A percentile compares a stretch with the other conserved stretches of the same genome.
Evolutionary conservation across 1,140 invertebrate genomes (phyloP).

Genomic region (Drosophila bocqueti): DNA sequence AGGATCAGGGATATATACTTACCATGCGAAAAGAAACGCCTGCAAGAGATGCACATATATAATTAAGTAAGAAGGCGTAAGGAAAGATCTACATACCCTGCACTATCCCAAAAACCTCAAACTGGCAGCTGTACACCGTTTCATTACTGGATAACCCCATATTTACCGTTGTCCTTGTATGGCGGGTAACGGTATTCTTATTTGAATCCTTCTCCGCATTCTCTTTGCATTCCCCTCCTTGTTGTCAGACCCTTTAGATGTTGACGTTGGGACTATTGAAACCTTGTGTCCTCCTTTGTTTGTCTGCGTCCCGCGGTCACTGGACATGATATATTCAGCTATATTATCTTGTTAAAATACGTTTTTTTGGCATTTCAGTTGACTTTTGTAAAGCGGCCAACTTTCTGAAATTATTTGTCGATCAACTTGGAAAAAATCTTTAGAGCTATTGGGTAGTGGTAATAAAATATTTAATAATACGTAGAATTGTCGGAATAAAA

Average conservation of each 20-base stretch:
- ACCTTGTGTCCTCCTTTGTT: not conserved
- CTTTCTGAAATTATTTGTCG: slow-evolving; percentile 10
- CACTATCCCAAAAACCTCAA: slow-evolving; percentile 73
- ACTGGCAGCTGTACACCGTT: slow-evolving; percentile 40
- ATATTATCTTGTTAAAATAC: not conserved
- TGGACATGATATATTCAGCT: not conserved
- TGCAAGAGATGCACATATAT: slow-evolving; percentile 7
- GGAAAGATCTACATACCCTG: slow-evolving; percentile 48
- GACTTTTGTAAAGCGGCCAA: not conserved
- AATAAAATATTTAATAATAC: not conserved
- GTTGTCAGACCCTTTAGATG: not conserved
- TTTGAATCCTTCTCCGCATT: not conserved
- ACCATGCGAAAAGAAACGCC: slow-evolving; percentile 71
- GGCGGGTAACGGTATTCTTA: not conserved
- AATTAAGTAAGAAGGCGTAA: not conserved
- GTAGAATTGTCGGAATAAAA: not conserved
- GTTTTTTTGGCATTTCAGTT: not conserved
- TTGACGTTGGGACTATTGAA: not conserved
- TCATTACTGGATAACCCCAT: not conserved
- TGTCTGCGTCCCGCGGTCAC: not conserved
- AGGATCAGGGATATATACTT: not conserved
- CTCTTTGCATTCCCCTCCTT: not conserved
- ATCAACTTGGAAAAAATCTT: not conserved
- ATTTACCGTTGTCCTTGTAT: fast-evolving
- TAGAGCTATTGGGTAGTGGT: not conserved